Evolutionary conservation across 2,888 invertebrate genomes (phyloP).

Genomic region (Leucophenga maculata): DNA sequence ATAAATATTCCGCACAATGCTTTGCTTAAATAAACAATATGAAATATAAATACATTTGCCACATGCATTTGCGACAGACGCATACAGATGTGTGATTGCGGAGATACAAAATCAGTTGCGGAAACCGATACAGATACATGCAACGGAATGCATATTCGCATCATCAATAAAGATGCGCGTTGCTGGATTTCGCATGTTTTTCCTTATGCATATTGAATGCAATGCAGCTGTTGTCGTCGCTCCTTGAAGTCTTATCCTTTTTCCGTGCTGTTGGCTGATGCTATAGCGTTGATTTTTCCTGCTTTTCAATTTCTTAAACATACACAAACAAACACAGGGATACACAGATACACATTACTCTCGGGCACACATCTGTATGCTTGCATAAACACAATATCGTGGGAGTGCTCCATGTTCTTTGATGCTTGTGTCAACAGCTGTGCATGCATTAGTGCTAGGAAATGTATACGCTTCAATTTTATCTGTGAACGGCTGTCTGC

Average conservation of each 20-base stretch:
- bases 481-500: too few relatives aligned
- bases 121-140: too few relatives aligned
- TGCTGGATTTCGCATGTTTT: background rate
- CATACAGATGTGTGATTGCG: too few relatives aligned
- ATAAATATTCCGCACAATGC: background rate
- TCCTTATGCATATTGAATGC: constrained; percentile 4
- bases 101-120: too few relatives aligned
- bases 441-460: background rate
- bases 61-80: too few relatives aligned
- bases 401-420: background rate
- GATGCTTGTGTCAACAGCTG: constrained; percentile 2
- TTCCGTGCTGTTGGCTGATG: background rate
- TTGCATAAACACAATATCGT: too few relatives aligned
- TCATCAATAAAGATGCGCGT: background rate
- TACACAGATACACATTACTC: too few relatives aligned
- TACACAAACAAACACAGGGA: background rate
- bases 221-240: background rate
- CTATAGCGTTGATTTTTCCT: background rate
- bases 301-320: background rate
- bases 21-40: constrained; percentile 4
- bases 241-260: background rate
- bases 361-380: too few relatives aligned
- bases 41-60: too few relatives aligned
- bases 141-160: too few relatives aligned
- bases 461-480: background rate